Evolutionary conservation across 2,797 vertebrate species (phyloP).

Genomic region (Octomys mimax): DNA sequence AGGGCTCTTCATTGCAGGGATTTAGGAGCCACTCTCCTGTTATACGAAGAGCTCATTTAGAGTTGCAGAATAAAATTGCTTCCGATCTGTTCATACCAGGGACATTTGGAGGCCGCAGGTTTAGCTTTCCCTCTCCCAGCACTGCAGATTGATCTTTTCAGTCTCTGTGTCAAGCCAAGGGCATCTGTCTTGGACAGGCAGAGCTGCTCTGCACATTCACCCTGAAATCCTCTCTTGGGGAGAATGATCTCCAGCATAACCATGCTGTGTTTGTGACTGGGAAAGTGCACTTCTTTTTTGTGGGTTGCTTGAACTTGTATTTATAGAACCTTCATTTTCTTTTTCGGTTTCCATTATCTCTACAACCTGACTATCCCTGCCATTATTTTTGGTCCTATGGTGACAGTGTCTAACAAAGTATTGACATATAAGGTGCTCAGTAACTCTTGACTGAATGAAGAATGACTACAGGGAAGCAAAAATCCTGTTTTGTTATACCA

Average conservation of each 20-base stretch:
- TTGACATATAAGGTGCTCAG: not conserved
- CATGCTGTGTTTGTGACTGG: not conserved
- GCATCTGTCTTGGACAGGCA: not conserved
- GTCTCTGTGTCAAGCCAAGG: not conserved
- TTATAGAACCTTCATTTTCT: not conserved
- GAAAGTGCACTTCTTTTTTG: not conserved
- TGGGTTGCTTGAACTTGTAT: constrained; percentile 1
- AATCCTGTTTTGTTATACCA: not conserved
- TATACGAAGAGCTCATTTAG: not conserved
- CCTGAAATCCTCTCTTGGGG: not conserved
- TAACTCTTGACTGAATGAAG: not conserved
- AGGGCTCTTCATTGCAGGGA: not conserved
- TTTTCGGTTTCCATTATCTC: not conserved
- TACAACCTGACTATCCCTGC: not conserved
- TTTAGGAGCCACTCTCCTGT: not conserved
- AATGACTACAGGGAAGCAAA: not conserved
- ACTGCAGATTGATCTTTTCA: not conserved
- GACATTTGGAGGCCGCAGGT: not conserved
- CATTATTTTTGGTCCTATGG: not conserved
- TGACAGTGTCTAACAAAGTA: not conserved
- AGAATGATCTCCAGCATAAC: too few species aligned
- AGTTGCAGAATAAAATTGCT: not conserved
- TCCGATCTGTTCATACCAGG: not conserved
- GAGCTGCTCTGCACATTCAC: not conserved
- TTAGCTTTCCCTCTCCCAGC: not conserved